Conservation (phyloP, 2,888 invertebrate genomes). For the Orthonevra nobilis region DNA sequence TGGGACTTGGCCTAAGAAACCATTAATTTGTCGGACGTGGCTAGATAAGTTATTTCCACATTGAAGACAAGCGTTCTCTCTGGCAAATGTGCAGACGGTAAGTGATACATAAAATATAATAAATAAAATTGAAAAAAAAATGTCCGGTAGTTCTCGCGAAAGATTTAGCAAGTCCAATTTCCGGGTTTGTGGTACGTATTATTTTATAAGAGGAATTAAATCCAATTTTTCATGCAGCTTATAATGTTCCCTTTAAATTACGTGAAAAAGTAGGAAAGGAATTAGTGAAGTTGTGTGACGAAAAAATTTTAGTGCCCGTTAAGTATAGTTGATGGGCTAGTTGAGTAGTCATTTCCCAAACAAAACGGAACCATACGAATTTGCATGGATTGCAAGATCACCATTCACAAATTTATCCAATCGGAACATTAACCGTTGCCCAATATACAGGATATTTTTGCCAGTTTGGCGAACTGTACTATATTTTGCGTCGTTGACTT, state of each 20-base stretch:
- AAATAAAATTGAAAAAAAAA: constrained; percentile 3
- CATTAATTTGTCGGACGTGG: constrained; percentile 31
- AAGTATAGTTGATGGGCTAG: constrained; percentile 57
- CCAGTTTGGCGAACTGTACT: constrained; percentile 8
- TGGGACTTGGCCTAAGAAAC: not conserved
- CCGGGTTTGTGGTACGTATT: constrained; percentile 30
- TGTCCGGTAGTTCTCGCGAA: constrained; percentile 6
- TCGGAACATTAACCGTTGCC: constrained; percentile 36
- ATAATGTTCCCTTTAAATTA: constrained; percentile 58
- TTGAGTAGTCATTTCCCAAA: constrained; percentile 64
- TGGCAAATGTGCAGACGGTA: constrained; percentile 18
- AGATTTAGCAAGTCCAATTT: constrained; percentile 31
- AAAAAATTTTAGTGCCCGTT: constrained; percentile 51
- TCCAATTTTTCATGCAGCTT: constrained; percentile 41
- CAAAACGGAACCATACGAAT: constrained; percentile 43
- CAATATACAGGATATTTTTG: constrained; percentile 26
- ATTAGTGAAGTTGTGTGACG: constrained; percentile 33
- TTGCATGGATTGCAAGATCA: constrained; percentile 55
- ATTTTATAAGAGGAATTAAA: constrained; percentile 3
- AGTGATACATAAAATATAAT: constrained; percentile 32
- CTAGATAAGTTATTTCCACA: constrained; percentile 19
- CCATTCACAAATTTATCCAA: constrained; percentile 56
- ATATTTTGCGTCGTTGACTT: constrained; percentile 20
- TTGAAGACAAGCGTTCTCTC: constrained; percentile 21
- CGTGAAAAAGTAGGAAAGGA: constrained; percentile 35